Conservation (phyloP, 1,140 invertebrate species). For the Neodiprion lecontei region DNA sequence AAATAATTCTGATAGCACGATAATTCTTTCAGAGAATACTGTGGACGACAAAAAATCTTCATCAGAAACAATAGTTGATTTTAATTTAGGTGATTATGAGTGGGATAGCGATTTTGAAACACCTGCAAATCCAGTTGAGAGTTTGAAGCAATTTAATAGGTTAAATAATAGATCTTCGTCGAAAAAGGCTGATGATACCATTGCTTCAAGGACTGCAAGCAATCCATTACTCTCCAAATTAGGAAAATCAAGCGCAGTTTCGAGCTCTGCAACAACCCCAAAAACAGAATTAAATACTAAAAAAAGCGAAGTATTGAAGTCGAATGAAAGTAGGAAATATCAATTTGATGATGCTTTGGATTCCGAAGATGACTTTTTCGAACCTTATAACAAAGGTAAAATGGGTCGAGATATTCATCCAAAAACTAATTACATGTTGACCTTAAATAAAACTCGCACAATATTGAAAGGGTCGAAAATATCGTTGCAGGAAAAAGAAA, state of each 20-base stretch:
- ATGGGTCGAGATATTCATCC: neutral
- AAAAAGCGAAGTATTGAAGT: neutral
- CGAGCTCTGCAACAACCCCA: neutral
- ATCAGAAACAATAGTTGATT: conserved; percentile 1
- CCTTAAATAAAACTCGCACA: neutral
- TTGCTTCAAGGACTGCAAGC: neutral
- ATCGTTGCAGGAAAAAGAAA: neutral
- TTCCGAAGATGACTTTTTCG: conserved; percentile 1
- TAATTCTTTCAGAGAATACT: neutral
- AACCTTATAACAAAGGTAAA: neutral
- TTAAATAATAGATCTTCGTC: neutral
- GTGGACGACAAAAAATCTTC: neutral
- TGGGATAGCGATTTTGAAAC: conserved; percentile 26
- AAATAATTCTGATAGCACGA: neutral
- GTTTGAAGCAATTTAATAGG: neutral
- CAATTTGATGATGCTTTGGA: neutral
- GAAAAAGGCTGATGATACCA: neutral
- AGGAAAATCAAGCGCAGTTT: neutral
- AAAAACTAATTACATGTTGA: neutral
- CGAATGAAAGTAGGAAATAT: neutral
- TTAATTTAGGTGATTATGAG: conserved; percentile 4
- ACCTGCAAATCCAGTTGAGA: neutral
- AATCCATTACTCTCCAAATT: neutral
- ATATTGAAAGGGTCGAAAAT: neutral
- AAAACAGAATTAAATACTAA: neutral